phyloP scores from a whole-genome alignment of 2,113 vertebrate species.

The Himantopus leucocephalus region DNA sequence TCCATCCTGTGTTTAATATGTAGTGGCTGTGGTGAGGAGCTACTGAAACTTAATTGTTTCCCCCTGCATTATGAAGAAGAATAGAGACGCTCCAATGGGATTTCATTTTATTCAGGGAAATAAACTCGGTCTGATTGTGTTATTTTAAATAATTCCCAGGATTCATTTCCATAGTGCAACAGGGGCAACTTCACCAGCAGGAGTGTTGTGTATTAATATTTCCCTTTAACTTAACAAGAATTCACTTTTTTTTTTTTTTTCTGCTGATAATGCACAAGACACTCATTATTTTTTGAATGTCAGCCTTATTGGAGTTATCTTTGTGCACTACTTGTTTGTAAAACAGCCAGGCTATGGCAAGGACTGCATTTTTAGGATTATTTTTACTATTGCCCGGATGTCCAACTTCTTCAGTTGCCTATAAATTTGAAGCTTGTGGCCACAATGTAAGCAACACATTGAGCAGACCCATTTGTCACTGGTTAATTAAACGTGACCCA shows the following conservation, averaged over 20 bases:
- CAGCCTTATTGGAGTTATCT: neutral
- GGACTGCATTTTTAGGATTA: neutral
- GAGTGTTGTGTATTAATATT: neutral
- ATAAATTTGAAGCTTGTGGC: neutral
- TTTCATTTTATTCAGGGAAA: conserved; percentile 23
- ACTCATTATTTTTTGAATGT: neutral
- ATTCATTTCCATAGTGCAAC: conserved; percentile 5
- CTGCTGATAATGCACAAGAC: neutral
- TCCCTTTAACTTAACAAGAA: neutral
- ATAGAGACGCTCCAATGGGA: neutral
- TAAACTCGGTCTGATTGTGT: neutral
- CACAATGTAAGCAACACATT: neutral
- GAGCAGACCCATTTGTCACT: neutral
- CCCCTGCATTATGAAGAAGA: neutral
- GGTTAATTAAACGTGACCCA: neutral
- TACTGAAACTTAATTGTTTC: conserved; percentile 11
- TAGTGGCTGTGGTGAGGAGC: neutral
- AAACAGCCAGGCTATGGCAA: neutral
- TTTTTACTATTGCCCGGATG: neutral
- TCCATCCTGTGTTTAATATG: neutral
- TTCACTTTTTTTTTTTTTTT: neutral
- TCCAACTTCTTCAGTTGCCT: neutral
- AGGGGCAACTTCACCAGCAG: neutral
- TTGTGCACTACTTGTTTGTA: neutral
- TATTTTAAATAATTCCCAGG: conserved; percentile 15